Conservation (phyloP, 2,888 invertebrate species). For the Argyra leucocephala region DNA sequence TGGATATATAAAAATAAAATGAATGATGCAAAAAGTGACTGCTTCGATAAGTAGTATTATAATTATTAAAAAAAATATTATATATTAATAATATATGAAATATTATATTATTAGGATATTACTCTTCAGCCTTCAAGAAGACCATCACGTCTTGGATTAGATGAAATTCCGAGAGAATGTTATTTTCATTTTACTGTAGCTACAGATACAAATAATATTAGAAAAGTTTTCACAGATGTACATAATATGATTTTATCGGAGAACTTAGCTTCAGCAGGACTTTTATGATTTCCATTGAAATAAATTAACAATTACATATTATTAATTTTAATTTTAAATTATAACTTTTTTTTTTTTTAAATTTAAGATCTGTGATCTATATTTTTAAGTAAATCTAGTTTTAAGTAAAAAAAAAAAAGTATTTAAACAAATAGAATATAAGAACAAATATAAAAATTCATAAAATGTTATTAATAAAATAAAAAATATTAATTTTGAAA, state of each 20-base stretch:
- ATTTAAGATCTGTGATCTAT: neutral
- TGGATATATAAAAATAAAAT: too few relatives aligned
- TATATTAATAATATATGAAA: too few relatives aligned
- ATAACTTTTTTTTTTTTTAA: neutral
- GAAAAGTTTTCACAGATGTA: conserved; percentile 63
- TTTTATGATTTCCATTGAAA: conserved; percentile 24
- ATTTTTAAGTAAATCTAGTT: too few relatives aligned
- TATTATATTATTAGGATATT: conserved; percentile 47
- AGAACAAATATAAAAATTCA: too few relatives aligned
- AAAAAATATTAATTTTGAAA: too few relatives aligned
- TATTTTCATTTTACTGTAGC: conserved; percentile 68
- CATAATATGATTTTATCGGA: conserved; percentile 54
- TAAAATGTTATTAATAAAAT: too few relatives aligned
- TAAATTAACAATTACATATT: neutral
- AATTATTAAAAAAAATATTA: neutral
- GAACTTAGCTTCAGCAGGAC: conserved; percentile 44
- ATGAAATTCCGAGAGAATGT: conserved; percentile 48
- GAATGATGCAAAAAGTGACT: too few relatives aligned
- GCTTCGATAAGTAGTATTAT: too few relatives aligned
- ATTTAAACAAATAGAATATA: too few relatives aligned
- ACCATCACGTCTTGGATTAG: conserved; percentile 36
- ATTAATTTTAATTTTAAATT: neutral
- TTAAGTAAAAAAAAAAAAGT: too few relatives aligned
- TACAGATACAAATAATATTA: conserved; percentile 64
- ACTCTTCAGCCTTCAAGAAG: conserved; percentile 47